phyloP scores from a whole-genome alignment of 2,888 invertebrate genomes.

The Diadromus collaris region DNA sequence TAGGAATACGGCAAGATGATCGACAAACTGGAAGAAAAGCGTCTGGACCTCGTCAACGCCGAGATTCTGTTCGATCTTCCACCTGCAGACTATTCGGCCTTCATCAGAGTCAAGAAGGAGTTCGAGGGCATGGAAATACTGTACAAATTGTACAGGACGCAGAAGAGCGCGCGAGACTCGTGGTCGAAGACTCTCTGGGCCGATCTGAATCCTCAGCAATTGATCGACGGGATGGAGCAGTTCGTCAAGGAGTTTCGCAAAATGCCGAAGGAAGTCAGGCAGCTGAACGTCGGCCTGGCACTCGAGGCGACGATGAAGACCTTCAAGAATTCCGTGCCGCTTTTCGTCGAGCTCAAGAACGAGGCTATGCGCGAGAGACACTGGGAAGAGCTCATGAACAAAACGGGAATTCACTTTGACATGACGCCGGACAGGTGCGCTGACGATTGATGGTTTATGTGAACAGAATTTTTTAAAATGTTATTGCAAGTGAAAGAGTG shows the following conservation, averaged over 20 bases:
- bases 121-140: conserved; percentile 86
- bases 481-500: background rate
- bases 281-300: conserved; percentile 83
- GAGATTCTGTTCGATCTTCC: conserved; percentile 94
- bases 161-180: conserved; percentile 87
- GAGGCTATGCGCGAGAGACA: conserved; percentile 95
- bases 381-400: conserved; percentile 94
- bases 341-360: conserved; percentile 95
- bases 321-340: conserved; percentile 92
- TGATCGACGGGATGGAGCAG: conserved; percentile 92
- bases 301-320: conserved; percentile 93
- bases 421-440: conserved; percentile 87
- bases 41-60: conserved; percentile 85
- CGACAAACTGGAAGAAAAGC: conserved; percentile 84
- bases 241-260: conserved; percentile 90
- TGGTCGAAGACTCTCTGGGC: conserved; percentile 96
- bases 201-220: conserved; percentile 91
- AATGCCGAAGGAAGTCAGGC: conserved; percentile 85
- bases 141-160: conserved; percentile 89
- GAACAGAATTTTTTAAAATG: background rate
- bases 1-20: conserved; percentile 86
- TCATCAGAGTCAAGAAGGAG: conserved; percentile 84
- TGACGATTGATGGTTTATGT: conserved; percentile 43
- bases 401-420: conserved; percentile 91
- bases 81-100: conserved; percentile 90